Base-by-base conservation (phyloP, 92 coral and sea anemone species). In the Diadumene lineata region DNA sequence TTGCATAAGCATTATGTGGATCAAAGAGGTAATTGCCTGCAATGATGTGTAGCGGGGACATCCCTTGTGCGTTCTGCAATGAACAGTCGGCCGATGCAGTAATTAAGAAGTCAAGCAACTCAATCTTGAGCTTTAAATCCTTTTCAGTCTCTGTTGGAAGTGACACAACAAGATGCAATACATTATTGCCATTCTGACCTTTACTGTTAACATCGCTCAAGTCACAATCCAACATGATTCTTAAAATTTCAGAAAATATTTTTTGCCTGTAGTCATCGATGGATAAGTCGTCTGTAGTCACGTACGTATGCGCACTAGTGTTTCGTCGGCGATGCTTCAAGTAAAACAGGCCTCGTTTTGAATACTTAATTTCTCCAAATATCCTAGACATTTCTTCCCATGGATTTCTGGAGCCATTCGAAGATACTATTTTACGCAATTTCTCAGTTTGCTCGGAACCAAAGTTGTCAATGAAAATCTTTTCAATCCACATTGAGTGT, bases 81-180 rank as follows among this genome's bases (percentile, higher is more conserved):
- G 72, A 43, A 21, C 76, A 79, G 63, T 88, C 86, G 24, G 70
- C 72, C 21, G n/a, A n/a, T 84, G 78, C 43, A 38, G 13, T 38
- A 72, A 68, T 56, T 56, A 19, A 60, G 77, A n/a, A n/a, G n/a
- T n/a, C n/a, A n/a, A n/a, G n/a, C 56, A 76, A 56, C 6, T 65
- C 44, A 24, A 60, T 24, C 48, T 19, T 65, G 32, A 27, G 68
- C 70, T n/a, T 26, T 50, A 19, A 60, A 24, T 6, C 68, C 33
- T 75, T 55, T 3, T 66, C 31, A 2, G 60, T 70, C 55, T 75
- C 69, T 29, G 76, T 67, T 16, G 93, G 93, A 22, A 88, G 60
- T 26, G 93, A 82, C 13, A 89, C 74, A 26, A 76, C 55, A 16
- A 88, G 75, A 50, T 88, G 93, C 44, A 84, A 68, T 10, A 81